phyloP scores from a whole-genome alignment of 2,797 vertebrate species.

The Malacoraja senta region DNA sequence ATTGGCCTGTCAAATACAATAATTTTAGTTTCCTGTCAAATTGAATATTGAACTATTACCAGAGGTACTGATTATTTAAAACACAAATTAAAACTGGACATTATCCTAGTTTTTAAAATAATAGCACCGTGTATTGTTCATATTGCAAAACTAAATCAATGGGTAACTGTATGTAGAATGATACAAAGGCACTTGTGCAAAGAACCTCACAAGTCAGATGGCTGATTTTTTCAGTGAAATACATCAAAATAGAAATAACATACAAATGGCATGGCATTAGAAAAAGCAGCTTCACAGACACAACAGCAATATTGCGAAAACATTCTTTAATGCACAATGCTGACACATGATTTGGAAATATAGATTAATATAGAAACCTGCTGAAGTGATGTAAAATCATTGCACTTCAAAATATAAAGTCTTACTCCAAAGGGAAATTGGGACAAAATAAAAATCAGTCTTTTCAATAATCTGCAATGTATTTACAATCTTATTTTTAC shows the following conservation, averaged over 20 bases:
- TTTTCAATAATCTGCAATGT: not conserved
- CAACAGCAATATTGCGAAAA: not conserved
- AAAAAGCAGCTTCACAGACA: not conserved
- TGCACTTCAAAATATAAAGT: not conserved
- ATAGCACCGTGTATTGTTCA: constrained; percentile 15
- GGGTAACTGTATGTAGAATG: not conserved
- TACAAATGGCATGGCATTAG: not conserved
- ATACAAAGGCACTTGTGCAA: constrained; percentile 35
- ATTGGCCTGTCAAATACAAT: not conserved
- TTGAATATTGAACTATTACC: not conserved
- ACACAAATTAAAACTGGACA: not conserved
- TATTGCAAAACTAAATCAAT: constrained; percentile 1
- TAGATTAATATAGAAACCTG: not conserved
- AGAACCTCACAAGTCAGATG: constrained; percentile 21
- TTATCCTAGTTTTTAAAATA: not conserved
- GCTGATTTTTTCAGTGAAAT: not conserved
- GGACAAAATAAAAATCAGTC: not conserved
- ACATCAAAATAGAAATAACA: not conserved
- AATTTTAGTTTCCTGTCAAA: not conserved
- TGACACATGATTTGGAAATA: not conserved
- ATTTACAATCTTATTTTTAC: not conserved
- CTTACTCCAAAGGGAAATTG: not conserved
- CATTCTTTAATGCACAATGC: not conserved
- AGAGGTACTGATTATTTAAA: not conserved
- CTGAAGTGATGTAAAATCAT: not conserved